Percentiles rank a stretch among this genome's conserved stretches.
Conservation (phyloP, 2,113 vertebrate genomes). For the Dromaius novaehollandiae region DNA sequence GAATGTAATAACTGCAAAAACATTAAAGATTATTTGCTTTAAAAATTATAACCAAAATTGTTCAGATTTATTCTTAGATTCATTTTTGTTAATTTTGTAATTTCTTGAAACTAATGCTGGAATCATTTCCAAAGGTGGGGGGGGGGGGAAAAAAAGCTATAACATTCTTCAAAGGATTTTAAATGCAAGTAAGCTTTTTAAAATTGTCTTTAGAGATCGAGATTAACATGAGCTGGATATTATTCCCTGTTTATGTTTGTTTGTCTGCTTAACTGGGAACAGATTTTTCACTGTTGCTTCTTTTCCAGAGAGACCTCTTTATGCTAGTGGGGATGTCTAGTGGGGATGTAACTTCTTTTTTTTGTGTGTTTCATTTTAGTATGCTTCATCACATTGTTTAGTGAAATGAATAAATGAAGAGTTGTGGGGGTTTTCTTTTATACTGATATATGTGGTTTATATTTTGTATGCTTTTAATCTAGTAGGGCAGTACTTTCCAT, state of each 20-base stretch:
- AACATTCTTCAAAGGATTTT: not conserved
- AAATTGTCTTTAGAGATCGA: not conserved
- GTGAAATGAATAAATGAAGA: slow-evolving; percentile 53
- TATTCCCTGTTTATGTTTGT: slow-evolving; percentile 26
- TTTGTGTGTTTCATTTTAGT: not conserved
- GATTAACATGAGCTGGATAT: not conserved
- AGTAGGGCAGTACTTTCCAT: slow-evolving; percentile 36
- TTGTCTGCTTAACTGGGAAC: not conserved
- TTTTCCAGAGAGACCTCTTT: not conserved
- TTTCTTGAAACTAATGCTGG: slow-evolving; percentile 1
- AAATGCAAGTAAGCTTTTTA: not conserved
- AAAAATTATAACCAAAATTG: not conserved
- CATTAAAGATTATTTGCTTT: slow-evolving; percentile 18
- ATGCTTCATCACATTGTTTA: slow-evolving; percentile 46
- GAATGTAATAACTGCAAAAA: slow-evolving; percentile 57
- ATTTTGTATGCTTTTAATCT: slow-evolving; percentile 53
- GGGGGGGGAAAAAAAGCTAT: not conserved
- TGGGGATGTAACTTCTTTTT: not conserved
- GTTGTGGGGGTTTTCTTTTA: not conserved
- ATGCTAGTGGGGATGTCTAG: not conserved
- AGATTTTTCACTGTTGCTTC: not conserved
- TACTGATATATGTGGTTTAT: slow-evolving; percentile 22
- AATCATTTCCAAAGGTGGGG: not conserved
- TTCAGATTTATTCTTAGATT: not conserved
- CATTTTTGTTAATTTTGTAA: not conserved